Conservation (phyloP, 1,140 invertebrate genomes). For the Cephus cinctus region DNA sequence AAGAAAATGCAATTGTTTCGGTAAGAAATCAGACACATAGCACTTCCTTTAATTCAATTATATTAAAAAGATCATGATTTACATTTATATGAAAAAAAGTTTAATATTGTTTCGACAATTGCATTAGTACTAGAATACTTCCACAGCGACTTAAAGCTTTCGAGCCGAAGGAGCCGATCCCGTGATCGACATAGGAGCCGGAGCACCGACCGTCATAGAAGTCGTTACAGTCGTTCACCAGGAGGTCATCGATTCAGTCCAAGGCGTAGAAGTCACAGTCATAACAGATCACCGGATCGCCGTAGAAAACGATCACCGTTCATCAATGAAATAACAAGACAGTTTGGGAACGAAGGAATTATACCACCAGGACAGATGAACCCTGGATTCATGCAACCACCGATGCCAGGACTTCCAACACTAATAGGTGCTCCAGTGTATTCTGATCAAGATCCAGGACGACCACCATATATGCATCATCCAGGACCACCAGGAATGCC, state of each 20-base stretch:
- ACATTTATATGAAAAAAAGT: neutral
- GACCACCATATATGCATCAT: slow-evolving; percentile 25
- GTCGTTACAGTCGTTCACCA: slow-evolving; percentile 32
- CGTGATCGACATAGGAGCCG: slow-evolving; percentile 45
- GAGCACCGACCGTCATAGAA: slow-evolving; percentile 37
- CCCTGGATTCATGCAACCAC: slow-evolving; percentile 18
- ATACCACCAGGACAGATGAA: slow-evolving; percentile 15
- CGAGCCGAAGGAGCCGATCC: slow-evolving; percentile 43
- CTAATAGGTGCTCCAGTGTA: slow-evolving; percentile 2
- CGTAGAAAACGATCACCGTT: slow-evolving; percentile 50
- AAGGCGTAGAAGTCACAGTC: slow-evolving; percentile 34
- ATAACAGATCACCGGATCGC: slow-evolving; percentile 37
- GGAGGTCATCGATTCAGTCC: slow-evolving; percentile 13
- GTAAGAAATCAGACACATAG: too few species aligned
- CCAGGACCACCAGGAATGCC: slow-evolving; percentile 13
- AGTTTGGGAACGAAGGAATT: slow-evolving; percentile 36
- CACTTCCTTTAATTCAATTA: too few species aligned
- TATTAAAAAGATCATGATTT: too few species aligned
- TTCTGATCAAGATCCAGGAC: slow-evolving; percentile 10
- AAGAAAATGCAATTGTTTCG: too few species aligned
- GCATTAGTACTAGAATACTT: slow-evolving; percentile 26
- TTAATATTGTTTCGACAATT: neutral
- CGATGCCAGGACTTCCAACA: slow-evolving; percentile 15
- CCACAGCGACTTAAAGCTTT: slow-evolving; percentile 36
- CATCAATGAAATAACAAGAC: slow-evolving; percentile 47